Base-by-base conservation (phyloP, 2,888 invertebrate species). In the Tricholauxania praeusta region DNA sequence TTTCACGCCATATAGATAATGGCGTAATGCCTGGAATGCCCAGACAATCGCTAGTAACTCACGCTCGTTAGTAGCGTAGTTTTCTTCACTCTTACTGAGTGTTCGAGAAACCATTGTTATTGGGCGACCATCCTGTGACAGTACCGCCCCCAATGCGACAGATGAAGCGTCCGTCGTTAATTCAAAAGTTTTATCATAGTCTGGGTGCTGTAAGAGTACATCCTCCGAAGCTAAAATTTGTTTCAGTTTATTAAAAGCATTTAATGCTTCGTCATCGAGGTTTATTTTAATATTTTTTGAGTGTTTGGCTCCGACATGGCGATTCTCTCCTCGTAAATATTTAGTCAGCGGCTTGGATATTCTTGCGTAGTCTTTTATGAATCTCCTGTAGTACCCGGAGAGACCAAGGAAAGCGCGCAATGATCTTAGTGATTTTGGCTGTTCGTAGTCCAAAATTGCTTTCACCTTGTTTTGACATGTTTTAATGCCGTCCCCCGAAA, bases 1-100 rank as follows among this genome's bases (percentile, higher is more conserved):
- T 19, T 63, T 79, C 39, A 78, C 78, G 2, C 85, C 85, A 48
- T 83, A 85, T 6, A 86, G 39, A 59, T 85, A 85, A 8, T 83
- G 83, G 22, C 84, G 69, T 32, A 86, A 83, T 63, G 82, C 80
- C 77, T 85, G 82, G 5, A 80, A 74, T 0, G 72, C 59, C 72
- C 72, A 74, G 8, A 72, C 62, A 48, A 72, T 74, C 10, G 72
- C 72, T 17, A 74, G 62, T 17, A 74, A 51, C 17, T 71, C 73
- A 7, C 67, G 73, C 19, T 74, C 67, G 22, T 72, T 74, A 4
- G 68, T 79, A 2, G 78, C 77, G 57, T 83, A 74, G 32, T 62
- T 70, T 62, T 74, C 65, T 60, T 75, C 74, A 12, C 67, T 28
- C 28, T 28, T 28, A 28, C 28, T 28, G 28, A 28, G 2, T 28